Evolutionary conservation across 37 sponge, comb jelly and placozoan genomes (phyloP), one percentile per base, ranked within the genome.

Genomic region (Tethya wilhelma): DNA sequence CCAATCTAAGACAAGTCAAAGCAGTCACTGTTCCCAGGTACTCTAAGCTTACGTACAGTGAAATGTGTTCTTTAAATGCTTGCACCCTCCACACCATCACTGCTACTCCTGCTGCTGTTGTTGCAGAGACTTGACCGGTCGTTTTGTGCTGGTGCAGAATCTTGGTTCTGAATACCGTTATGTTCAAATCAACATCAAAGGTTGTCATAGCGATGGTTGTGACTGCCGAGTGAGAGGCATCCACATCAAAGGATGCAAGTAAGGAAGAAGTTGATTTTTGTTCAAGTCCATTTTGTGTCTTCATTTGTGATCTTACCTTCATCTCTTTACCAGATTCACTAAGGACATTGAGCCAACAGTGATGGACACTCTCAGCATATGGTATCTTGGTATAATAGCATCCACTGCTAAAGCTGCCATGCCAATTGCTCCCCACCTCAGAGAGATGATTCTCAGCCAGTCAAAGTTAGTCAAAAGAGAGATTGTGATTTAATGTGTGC

Each of bases 171-270:
- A 69, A 25, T 93, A 81, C 65, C 75, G 71, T 8, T 85, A 70
- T 41, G 41, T 90, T 26, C 94, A 95, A 60, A 58, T 95, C 64
- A 92, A 89, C 81, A 79, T 95, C 56, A 76, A 34, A 38, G 75
- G 84, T 44, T 95, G 96, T 60, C 86, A 91, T 49, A 85, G 84
- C 39, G 96, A 92, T 46, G 96, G 96, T 38, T 95, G 96, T 69
- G 96, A 95, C 69, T 76, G 78, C 19, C 57, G 86, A 19, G 44
- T 95, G 23, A 67, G 93, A 62, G 90, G 90, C 25, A 69, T 95
- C 23, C 56, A 77, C 74, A 63, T 92, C 56, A 85, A 77, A 38
- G 96, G 96, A 2, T 86, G 59, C 84, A 79, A 80, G 93, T 95
- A 38, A 9, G 59, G 59, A 58, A 4, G 17, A 4, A 37, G 67